These are phyloP conservation scores for Oscheius onirici DNA, from an alignment of 2,888 invertebrate genomes.

Conservation along the genomic window DNA sequence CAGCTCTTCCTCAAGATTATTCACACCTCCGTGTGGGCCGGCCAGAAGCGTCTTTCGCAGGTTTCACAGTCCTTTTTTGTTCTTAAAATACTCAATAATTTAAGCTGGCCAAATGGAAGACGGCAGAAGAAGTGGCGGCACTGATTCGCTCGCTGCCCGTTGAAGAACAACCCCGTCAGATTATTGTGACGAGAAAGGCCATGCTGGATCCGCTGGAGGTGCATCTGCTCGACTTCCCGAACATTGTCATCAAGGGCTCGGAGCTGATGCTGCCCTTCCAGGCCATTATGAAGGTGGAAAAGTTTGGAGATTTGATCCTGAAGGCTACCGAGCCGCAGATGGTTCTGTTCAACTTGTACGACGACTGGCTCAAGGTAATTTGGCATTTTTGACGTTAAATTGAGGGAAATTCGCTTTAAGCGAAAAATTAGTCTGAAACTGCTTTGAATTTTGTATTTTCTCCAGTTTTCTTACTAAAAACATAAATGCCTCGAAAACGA, in stretches of 20 bases:
- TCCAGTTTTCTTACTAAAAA: too few relatives aligned
- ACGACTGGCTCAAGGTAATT: slow-evolving; percentile 90
- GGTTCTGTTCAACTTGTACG: slow-evolving; percentile 98
- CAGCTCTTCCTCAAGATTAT: slow-evolving; percentile 97
- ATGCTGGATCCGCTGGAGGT: slow-evolving; percentile 99
- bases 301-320: slow-evolving; percentile 96
- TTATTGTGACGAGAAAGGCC: slow-evolving; percentile 98
- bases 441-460: too few relatives aligned
- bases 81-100: not conserved
- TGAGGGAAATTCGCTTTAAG: not conserved
- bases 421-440: too few relatives aligned
- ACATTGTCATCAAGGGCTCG: slow-evolving; percentile 99
- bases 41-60: slow-evolving; percentile 98
- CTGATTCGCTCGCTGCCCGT: slow-evolving; percentile 97
- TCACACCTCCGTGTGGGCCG: slow-evolving; percentile 99
- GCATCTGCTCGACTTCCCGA: slow-evolving; percentile 98
- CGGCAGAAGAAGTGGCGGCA: slow-evolving; percentile 99
- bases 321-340: slow-evolving; percentile 99
- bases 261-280: slow-evolving; percentile 98
- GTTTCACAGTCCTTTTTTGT: slow-evolving; percentile 73
- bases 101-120: slow-evolving; percentile 97
- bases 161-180: slow-evolving; percentile 99
- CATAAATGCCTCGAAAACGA: too few relatives aligned
- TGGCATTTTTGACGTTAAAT: slow-evolving; percentile 45
- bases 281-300: slow-evolving; percentile 81